Conservation (phyloP, 92 coral and sea anemone genomes). For the Isaurus tuberculatus region DNA sequence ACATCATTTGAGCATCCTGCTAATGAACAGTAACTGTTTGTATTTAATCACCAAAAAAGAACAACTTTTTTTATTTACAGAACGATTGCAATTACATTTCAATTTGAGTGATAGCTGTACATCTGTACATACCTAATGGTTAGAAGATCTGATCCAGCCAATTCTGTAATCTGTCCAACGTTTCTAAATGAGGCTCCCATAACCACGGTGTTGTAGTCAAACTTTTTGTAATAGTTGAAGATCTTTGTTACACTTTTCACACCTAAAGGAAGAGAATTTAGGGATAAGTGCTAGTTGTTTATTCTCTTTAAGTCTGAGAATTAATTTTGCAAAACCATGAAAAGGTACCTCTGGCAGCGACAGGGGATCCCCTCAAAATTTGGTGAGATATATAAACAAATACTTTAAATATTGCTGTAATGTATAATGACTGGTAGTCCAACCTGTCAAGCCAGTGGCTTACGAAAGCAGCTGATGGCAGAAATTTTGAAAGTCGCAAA, state of each 20-base stretch:
- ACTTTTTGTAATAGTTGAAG: slow-evolving; percentile 98
- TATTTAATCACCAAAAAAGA: neutral
- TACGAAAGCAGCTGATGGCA: too few relatives aligned
- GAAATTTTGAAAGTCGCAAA: too few relatives aligned
- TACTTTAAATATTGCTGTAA: too few relatives aligned
- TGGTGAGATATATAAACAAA: too few relatives aligned
- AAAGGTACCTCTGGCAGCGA: too few relatives aligned
- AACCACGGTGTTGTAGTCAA: slow-evolving; percentile 95
- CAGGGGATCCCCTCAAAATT: too few relatives aligned
- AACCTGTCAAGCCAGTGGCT: too few relatives aligned
- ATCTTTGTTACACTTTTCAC: slow-evolving; percentile 97
- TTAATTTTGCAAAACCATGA: too few relatives aligned
- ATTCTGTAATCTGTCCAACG: slow-evolving; percentile 84
- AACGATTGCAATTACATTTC: neutral
- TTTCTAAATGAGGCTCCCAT: slow-evolving; percentile 99
- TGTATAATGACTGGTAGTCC: too few relatives aligned
- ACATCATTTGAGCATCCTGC: too few relatives aligned
- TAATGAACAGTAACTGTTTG: too few relatives aligned
- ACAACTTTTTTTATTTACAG: neutral
- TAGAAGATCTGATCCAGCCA: slow-evolving; percentile 94
- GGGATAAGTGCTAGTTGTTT: neutral
- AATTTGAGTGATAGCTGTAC: neutral
- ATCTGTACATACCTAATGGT: slow-evolving; percentile 99
- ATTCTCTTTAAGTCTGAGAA: neutral
- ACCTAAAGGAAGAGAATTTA: slow-evolving; percentile 58